These are phyloP conservation scores for Colossoma macropomum DNA, from an alignment of 2,113 vertebrate species.

Conservation along the genomic window DNA sequence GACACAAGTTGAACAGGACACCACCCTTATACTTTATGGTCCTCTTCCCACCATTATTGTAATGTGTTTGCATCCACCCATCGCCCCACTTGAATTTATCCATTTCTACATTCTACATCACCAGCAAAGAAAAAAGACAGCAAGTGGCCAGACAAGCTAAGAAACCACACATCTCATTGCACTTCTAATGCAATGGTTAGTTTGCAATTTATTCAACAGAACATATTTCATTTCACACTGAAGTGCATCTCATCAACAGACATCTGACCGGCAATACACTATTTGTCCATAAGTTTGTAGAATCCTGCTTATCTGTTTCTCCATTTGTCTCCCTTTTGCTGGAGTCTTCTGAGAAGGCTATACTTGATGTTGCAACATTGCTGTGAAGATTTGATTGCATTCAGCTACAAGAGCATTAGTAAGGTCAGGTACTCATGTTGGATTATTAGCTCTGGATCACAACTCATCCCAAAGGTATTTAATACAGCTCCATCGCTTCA, in stretches of 20 bases:
- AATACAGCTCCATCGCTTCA: background rate
- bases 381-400: too few relatives aligned
- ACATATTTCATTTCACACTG: too few relatives aligned
- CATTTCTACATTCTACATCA: background rate
- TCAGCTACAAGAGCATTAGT: too few relatives aligned
- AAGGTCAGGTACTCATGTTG: too few relatives aligned
- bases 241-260: too few relatives aligned
- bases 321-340: too few relatives aligned
- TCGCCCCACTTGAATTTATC: background rate
- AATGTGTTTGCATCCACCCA: background rate
- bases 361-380: too few relatives aligned
- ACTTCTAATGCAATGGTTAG: background rate
- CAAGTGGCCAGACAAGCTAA: background rate
- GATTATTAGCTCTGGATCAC: background rate
- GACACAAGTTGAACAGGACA: constrained; percentile 15
- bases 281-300: too few relatives aligned
- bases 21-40: constrained; percentile 25
- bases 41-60: constrained; percentile 7
- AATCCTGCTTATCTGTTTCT: too few relatives aligned
- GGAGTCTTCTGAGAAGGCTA: too few relatives aligned
- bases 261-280: too few relatives aligned
- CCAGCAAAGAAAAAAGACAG: constrained; percentile 33
- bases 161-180: background rate
- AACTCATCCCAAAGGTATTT: background rate
- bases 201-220: background rate